Evolutionary conservation across 2,797 vertebrate genomes (phyloP).

Genomic region (Argentina silus): DNA sequence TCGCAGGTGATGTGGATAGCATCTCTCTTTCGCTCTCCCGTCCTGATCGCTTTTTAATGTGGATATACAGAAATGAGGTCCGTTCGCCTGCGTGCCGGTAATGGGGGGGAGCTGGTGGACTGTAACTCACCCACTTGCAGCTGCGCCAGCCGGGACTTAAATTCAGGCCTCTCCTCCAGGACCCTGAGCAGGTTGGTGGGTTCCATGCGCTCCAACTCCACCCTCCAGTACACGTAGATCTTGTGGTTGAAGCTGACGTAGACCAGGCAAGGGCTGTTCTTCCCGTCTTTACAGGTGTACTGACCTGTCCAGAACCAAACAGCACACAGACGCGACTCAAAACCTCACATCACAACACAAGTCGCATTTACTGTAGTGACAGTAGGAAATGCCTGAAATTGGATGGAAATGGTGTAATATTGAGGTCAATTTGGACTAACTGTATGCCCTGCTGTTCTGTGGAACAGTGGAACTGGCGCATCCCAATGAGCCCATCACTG

Average conservation of each 20-base stretch:
- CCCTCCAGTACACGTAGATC: conserved; percentile 97
- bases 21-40: no score
- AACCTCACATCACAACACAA: not conserved
- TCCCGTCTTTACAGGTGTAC: conserved; percentile 92
- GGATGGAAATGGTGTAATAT: not conserved
- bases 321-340: no score
- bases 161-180: conserved; percentile 84
- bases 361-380: not conserved
- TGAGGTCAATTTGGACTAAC: no score
- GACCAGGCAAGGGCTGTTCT: conserved; percentile 93
- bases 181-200: conserved; percentile 91
- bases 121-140: conserved; percentile 86
- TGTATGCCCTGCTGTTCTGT: no score
- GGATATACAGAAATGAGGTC: no score
- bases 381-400: not conserved
- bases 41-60: no score
- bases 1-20: no score
- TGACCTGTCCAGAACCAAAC: conserved; percentile 77
- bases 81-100: no score
- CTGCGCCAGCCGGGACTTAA: conserved; percentile 72
- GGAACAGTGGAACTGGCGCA: no score
- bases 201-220: conserved; percentile 94
- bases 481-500: not conserved
- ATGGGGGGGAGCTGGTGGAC: conserved; percentile 4
- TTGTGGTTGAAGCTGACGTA: conserved; percentile 97